phyloP scores from a whole-genome alignment of 2,797 vertebrate genomes.

The Sus cebifrons region DNA sequence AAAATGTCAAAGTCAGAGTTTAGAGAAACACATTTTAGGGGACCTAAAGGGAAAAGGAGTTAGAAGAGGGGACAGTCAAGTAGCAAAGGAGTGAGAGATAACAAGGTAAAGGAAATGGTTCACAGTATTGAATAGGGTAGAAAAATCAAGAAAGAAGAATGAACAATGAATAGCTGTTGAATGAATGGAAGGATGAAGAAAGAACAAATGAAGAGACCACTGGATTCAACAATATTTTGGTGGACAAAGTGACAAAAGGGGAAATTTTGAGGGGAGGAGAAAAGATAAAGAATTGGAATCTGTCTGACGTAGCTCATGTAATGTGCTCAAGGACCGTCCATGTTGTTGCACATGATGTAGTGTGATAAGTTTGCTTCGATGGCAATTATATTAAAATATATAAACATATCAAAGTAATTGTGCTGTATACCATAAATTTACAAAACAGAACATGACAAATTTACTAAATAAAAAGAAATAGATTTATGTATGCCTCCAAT shows the following conservation, averaged over 20 bases:
- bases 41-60: neutral
- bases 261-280: constrained; percentile 19
- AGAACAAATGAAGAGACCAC: neutral
- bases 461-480: neutral
- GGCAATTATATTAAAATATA: neutral
- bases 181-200: neutral
- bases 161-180: neutral
- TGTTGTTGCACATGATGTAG: neutral
- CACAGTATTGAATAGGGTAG: neutral
- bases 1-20: neutral
- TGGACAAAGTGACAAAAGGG: neutral
- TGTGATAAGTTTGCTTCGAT: neutral
- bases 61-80: neutral
- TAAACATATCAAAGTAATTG: neutral
- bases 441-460: neutral
- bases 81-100: neutral
- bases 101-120: neutral
- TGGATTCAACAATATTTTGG: neutral
- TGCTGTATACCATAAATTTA: neutral
- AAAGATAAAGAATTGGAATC: constrained; percentile 29
- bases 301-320: neutral
- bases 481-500: neutral
- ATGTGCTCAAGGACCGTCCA: neutral
- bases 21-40: neutral
- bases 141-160: constrained; percentile 41